Evolutionary conservation across 2,113 vertebrate species (phyloP).

Genomic region (Carlito syrichta): DNA sequence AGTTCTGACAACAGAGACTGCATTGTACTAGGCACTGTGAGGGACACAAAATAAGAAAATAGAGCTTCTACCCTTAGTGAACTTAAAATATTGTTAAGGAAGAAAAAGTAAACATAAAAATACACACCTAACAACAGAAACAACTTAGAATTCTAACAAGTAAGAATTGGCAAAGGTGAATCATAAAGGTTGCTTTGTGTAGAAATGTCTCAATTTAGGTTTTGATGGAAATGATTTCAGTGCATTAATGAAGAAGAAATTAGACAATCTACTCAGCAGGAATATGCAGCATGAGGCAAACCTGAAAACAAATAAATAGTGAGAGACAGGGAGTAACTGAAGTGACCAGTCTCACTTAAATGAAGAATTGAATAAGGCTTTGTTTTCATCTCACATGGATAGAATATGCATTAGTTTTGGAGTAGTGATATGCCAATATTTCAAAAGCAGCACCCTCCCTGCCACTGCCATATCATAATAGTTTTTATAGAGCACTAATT

Average conservation of each 20-base stretch:
- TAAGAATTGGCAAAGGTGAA: not conserved
- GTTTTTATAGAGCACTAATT: not conserved
- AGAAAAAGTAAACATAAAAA: not conserved
- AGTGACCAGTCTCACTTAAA: not conserved
- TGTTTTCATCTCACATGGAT: not conserved
- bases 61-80: not conserved
- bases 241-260: not conserved
- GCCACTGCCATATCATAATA: not conserved
- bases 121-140: not conserved
- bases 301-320: not conserved
- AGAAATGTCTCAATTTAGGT: not conserved
- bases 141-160: not conserved
- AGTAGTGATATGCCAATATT: not conserved
- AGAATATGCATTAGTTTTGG: not conserved
- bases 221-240: not conserved
- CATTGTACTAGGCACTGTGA: rapidly evolving
- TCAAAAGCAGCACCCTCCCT: not conserved
- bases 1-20: not conserved
- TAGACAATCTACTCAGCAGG: not conserved
- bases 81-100: not conserved
- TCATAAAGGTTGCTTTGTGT: not conserved
- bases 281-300: not conserved
- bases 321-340: too few species aligned
- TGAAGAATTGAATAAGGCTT: not conserved
- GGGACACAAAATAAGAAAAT: not conserved